A percentile compares a stretch with the other conserved stretches of the same genome.
phyloP scores from a whole-genome alignment of 2,888 invertebrate genomes.

The Deilephila porcellus region DNA sequence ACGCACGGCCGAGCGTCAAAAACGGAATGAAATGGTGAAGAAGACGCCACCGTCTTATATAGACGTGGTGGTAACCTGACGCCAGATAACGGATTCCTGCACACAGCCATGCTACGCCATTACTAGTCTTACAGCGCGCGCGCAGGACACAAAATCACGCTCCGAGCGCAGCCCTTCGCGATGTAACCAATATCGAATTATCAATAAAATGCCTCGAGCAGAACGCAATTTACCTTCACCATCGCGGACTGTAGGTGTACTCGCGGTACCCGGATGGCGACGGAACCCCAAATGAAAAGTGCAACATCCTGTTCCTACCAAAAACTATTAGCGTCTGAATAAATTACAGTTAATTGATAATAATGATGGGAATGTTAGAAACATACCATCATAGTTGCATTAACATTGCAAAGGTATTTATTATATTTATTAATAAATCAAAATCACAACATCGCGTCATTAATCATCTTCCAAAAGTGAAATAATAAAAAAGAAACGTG shows the following conservation, averaged over 20 bases:
- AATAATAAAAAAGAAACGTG: background rate
- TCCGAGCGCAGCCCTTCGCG: conserved; percentile 58
- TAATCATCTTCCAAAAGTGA: background rate
- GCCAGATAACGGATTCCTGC: conserved; percentile 81
- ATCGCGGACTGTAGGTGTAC: conserved; percentile 56
- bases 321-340: background rate
- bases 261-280: conserved; percentile 49
- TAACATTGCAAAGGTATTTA: background rate
- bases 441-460: background rate
- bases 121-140: conserved; percentile 59
- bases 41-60: conserved; percentile 83
- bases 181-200: conserved; percentile 80
- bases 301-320: background rate
- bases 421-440: conserved; percentile 13
- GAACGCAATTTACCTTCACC: conserved; percentile 76
- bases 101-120: conserved; percentile 59
- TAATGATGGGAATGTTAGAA: background rate
- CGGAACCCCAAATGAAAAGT: conserved; percentile 64
- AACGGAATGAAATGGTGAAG: conserved; percentile 84
- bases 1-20: conserved; percentile 75
- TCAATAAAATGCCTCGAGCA: conserved; percentile 81
- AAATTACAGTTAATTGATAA: background rate
- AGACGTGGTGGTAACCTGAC: conserved; percentile 84
- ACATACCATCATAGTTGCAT: background rate
- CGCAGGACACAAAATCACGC: conserved; percentile 60